Conservation (phyloP, 2,113 vertebrate species). For the Hippocampus guttulatus region DNA sequence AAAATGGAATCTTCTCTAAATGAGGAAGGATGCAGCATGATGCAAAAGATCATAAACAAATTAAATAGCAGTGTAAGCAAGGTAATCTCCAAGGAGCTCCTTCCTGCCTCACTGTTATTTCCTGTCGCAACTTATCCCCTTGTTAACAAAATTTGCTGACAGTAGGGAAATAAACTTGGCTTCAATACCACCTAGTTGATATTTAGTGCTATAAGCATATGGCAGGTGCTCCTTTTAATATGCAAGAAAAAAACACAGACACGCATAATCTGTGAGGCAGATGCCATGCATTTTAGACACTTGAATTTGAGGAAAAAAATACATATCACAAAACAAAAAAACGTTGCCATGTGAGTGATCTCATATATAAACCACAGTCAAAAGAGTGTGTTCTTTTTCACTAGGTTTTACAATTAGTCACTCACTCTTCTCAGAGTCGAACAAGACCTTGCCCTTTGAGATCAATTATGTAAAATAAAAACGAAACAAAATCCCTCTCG, state of each 20-base stretch:
- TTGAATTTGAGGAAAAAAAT: neutral
- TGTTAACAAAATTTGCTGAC: constrained; percentile 57
- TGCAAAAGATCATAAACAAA: constrained; percentile 35
- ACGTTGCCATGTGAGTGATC: neutral
- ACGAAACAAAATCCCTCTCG: neutral
- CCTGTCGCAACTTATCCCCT: constrained; percentile 8
- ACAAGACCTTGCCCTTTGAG: neutral
- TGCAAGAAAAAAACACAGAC: neutral
- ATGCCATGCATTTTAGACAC: neutral
- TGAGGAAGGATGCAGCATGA: constrained; percentile 36
- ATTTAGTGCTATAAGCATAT: constrained; percentile 56
- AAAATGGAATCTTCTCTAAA: neutral
- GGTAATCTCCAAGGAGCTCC: constrained; percentile 28
- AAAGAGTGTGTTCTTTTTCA: neutral
- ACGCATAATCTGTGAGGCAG: too few relatives aligned
- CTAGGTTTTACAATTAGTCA: neutral
- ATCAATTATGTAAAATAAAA: constrained; percentile 1
- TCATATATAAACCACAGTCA: neutral
- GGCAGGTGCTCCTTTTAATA: constrained; percentile 23
- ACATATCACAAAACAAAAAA: neutral
- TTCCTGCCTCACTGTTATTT: constrained; percentile 4
- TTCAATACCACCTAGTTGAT: constrained; percentile 34
- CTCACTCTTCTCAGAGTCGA: neutral
- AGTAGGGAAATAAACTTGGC: constrained; percentile 44
- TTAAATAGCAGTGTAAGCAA: constrained; percentile 32